Conservation (phyloP, 2,797 vertebrate species). For the Lycodopsis pacificus region DNA sequence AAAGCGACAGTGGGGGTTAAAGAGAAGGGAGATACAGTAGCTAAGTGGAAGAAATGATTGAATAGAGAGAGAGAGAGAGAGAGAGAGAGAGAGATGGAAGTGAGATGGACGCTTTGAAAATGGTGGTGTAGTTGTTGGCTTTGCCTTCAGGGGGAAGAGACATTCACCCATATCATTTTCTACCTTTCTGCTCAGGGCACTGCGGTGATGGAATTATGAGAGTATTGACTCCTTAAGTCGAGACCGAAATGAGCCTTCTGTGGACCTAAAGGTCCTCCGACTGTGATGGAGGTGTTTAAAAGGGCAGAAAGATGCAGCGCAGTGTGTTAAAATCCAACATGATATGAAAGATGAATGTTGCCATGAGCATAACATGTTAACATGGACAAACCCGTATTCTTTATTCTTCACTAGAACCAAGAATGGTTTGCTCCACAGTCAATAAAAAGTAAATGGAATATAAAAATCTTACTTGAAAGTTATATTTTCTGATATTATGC, state of each 20-base stretch:
- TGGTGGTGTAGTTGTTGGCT: conserved; percentile 57
- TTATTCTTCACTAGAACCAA: not conserved
- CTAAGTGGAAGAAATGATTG: conserved; percentile 64
- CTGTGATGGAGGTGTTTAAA: conserved; percentile 26
- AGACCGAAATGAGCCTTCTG: conserved; percentile 45
- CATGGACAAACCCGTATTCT: not conserved
- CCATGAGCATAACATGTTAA: not conserved
- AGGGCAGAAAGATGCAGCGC: not conserved
- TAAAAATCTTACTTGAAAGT: not conserved
- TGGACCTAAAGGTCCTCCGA: conserved; percentile 20
- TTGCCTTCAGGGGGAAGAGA: conserved; percentile 51
- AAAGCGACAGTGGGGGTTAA: conserved; percentile 60
- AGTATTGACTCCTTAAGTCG: conserved; percentile 57
- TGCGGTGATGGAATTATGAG: conserved; percentile 69
- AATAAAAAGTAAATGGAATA: not conserved
- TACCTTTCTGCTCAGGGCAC: conserved; percentile 52
- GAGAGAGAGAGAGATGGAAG: conserved; percentile 43
- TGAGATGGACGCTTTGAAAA: conserved; percentile 45
- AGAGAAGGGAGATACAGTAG: conserved; percentile 59
- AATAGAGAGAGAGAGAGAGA: conserved; percentile 48
- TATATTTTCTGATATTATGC: not conserved
- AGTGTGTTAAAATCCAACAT: conserved; percentile 16
- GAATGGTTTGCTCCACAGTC: not conserved
- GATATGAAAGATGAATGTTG: not conserved
- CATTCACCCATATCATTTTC: conserved; percentile 70